These are phyloP conservation scores for Pantala flavescens DNA, from an alignment of 1,140 invertebrate genomes.

Conservation along the genomic window DNA sequence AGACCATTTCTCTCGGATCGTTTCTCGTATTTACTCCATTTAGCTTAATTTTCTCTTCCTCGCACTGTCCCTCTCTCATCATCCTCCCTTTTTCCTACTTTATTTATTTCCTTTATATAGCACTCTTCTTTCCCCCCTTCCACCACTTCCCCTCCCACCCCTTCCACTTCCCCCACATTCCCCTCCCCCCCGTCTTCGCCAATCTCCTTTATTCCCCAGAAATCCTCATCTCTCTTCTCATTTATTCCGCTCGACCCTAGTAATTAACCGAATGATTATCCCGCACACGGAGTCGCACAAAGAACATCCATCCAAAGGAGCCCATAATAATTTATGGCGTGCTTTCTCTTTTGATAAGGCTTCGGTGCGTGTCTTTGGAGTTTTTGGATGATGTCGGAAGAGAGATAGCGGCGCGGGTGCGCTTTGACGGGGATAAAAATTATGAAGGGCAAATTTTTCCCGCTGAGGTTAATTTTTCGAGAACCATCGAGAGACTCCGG, in stretches of 20 bases:
- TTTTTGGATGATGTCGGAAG: not conserved
- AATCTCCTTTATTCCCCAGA: too few species aligned
- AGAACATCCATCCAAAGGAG: not conserved
- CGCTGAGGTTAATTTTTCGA: not conserved
- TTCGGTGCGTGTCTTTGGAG: not conserved
- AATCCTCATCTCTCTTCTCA: not conserved
- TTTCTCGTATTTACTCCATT: too few species aligned
- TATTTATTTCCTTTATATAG: too few species aligned
- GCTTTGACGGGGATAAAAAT: not conserved
- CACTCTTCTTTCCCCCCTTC: not conserved
- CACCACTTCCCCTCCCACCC: not conserved
- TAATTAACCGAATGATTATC: conserved; percentile 10
- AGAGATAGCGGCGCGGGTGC: not conserved
- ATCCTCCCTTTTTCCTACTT: too few species aligned
- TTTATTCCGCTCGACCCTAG: not conserved
- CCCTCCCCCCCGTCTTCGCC: not conserved
- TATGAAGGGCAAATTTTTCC: not conserved
- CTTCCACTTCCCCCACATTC: not conserved
- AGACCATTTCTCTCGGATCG: too few species aligned
- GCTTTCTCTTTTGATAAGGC: not conserved
- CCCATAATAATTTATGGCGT: conserved; percentile 2
- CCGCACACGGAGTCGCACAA: not conserved
- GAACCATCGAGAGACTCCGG: not conserved
- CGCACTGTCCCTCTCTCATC: too few species aligned
- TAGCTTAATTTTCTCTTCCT: too few species aligned